phyloP scores from a whole-genome alignment of 2,113 vertebrate species.

The Hippolais icterina region DNA sequence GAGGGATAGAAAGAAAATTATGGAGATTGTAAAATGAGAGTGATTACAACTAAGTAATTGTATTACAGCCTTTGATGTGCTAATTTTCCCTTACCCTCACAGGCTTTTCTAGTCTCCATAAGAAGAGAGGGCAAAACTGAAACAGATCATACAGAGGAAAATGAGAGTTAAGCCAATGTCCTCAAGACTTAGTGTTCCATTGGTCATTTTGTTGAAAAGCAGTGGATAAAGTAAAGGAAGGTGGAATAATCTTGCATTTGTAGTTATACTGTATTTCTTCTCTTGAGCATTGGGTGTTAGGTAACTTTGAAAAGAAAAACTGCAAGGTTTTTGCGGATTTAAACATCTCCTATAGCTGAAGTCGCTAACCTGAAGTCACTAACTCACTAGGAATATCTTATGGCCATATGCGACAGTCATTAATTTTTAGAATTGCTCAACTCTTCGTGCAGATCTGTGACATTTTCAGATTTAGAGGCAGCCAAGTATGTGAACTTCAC shows the following conservation, averaged over 20 bases:
- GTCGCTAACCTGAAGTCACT: background rate
- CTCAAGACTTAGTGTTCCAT: background rate
- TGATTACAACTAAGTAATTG: background rate
- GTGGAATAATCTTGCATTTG: background rate
- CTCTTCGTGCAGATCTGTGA: background rate
- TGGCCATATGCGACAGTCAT: background rate
- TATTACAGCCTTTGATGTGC: background rate
- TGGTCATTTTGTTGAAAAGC: background rate
- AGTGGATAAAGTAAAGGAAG: background rate
- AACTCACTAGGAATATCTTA: background rate
- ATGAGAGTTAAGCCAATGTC: background rate
- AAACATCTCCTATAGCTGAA: background rate
- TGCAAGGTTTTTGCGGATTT: background rate
- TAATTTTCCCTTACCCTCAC: background rate
- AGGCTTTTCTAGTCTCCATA: background rate
- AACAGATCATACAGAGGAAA: background rate
- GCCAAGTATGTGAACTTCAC: background rate
- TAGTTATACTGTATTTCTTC: background rate
- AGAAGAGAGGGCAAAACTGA: background rate
- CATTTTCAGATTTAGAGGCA: conserved; percentile 23
- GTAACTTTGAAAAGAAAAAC: background rate
- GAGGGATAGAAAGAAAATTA: background rate
- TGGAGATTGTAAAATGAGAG: background rate
- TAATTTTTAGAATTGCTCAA: conserved; percentile 12
- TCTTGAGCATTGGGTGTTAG: background rate